These are phyloP conservation scores for Patella vulgata DNA, from an alignment of 1,140 invertebrate genomes.

Conservation along the genomic window DNA sequence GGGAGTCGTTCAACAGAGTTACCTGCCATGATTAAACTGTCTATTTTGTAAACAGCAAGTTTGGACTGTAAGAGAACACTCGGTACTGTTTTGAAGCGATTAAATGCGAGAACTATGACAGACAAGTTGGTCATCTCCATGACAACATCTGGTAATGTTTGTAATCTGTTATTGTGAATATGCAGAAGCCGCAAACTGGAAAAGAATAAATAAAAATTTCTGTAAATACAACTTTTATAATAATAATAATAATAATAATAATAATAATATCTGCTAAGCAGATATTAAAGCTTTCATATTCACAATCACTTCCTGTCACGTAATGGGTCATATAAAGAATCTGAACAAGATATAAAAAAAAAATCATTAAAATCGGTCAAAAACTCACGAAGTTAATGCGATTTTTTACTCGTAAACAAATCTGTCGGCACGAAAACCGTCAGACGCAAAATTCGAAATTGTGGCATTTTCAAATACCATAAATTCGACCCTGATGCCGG, in stretches of 20 bases:
- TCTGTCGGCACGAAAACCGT: too few relatives aligned
- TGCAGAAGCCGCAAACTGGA: constrained; percentile 62
- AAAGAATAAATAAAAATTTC: constrained; percentile 21
- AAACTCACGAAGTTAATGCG: too few relatives aligned
- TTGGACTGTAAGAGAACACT: constrained; percentile 47
- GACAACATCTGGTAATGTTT: constrained; percentile 58
- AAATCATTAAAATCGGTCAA: too few relatives aligned
- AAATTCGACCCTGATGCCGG: too few relatives aligned
- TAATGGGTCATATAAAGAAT: too few relatives aligned
- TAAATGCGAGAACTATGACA: constrained; percentile 65
- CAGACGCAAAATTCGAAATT: too few relatives aligned
- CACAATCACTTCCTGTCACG: too few relatives aligned
- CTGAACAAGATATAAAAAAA: too few relatives aligned
- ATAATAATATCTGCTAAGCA: too few relatives aligned
- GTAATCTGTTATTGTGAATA: constrained; percentile 64
- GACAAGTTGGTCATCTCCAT: constrained; percentile 51
- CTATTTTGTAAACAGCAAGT: constrained; percentile 43
- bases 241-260: constrained; percentile 4
- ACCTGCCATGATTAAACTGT: constrained; percentile 66
- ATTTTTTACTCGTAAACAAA: too few relatives aligned
- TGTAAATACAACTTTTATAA: constrained; percentile 6
- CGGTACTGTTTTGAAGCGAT: constrained; percentile 61
- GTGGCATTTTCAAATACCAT: too few relatives aligned
- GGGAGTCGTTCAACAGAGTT: constrained; percentile 60
- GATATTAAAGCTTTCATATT: too few relatives aligned